Evolutionary conservation across 1,140 invertebrate genomes (phyloP).

Genomic region (Drosophila paulistorum): DNA sequence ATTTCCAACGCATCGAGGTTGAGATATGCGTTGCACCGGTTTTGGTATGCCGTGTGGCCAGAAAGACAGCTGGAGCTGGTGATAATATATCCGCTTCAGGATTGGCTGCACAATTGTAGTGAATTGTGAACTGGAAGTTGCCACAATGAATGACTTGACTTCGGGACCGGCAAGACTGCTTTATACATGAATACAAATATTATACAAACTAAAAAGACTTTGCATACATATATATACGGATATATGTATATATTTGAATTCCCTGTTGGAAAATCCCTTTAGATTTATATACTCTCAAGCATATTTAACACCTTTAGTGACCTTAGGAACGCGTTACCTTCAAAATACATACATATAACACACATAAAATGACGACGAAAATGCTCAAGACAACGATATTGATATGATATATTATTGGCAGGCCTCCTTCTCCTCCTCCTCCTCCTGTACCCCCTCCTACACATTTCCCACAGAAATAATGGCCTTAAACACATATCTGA

Average conservation of each 20-base stretch:
- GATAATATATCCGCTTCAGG: constrained; percentile 95
- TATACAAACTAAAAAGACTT: constrained; percentile 57
- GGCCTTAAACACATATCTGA: constrained; percentile 16
- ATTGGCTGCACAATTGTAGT: constrained; percentile 88
- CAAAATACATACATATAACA: constrained; percentile 39
- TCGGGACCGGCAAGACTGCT: constrained; percentile 58
- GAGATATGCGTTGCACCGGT: constrained; percentile 93
- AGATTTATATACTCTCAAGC: constrained; percentile 50
- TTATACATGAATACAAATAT: constrained; percentile 44
- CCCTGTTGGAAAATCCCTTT: constrained; percentile 48
- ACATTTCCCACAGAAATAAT: constrained; percentile 43
- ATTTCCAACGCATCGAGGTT: constrained; percentile 82
- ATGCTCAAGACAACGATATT: constrained; percentile 56
- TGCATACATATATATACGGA: constrained; percentile 3
- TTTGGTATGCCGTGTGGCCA: constrained; percentile 91
- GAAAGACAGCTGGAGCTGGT: constrained; percentile 93
- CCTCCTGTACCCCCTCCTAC: not conserved
- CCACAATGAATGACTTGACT: constrained; percentile 17
- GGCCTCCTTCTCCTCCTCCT: too few species aligned
- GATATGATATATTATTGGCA: constrained; percentile 22
- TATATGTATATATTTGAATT: constrained; percentile 48
- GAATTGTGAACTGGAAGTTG: constrained; percentile 9
- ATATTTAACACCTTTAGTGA: constrained; percentile 77
- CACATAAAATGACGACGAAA: constrained; percentile 42
- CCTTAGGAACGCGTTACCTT: constrained; percentile 80